Percentiles rank a stretch among this genome's conserved stretches.
phyloP scores from a whole-genome alignment of 1,140 invertebrate genomes.

The Drosophila kohkoa region DNA sequence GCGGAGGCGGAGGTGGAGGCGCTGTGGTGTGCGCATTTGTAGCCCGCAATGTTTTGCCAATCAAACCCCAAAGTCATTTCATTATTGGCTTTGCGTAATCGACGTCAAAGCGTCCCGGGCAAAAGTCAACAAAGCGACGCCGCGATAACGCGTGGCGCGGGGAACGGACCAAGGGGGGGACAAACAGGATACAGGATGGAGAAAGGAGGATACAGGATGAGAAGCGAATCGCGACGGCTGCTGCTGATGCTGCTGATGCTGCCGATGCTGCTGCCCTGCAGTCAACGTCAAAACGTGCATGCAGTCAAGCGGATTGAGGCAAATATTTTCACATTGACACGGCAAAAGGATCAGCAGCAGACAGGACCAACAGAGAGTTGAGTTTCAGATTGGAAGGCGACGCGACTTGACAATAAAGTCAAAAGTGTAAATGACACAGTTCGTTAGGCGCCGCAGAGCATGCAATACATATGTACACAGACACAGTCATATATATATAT shows the following conservation, averaged over 20 bases:
- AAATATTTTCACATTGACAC: slow-evolving; percentile 83
- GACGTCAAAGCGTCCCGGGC: slow-evolving; percentile 78
- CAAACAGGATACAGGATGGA: neutral
- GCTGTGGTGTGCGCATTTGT: slow-evolving; percentile 64
- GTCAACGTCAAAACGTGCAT: slow-evolving; percentile 74
- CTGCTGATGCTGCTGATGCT: neutral
- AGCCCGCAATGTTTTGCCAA: slow-evolving; percentile 82
- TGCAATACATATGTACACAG: slow-evolving; percentile 51
- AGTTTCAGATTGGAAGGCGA: slow-evolving; percentile 46
- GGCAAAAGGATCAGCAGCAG: slow-evolving; percentile 56
- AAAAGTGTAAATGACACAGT: slow-evolving; percentile 84
- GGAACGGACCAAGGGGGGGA: no score
- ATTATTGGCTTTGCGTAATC: slow-evolving; percentile 84
- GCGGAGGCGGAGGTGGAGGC: neutral
- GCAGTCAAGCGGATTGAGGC: slow-evolving; percentile 81
- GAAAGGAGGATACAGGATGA: neutral
- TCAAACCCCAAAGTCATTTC: slow-evolving; percentile 84
- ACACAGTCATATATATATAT: slow-evolving; percentile 53
- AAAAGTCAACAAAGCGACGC: slow-evolving; percentile 71
- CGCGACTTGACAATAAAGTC: slow-evolving; percentile 63
- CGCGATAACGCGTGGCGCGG: slow-evolving; percentile 7
- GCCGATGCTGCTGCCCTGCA: slow-evolving; percentile 50
- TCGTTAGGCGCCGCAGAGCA: slow-evolving; percentile 74
- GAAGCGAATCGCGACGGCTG: neutral
- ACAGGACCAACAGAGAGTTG: slow-evolving; percentile 8